Percentiles rank a stretch among this genome's conserved stretches.
phyloP scores from a whole-genome alignment of 2,888 invertebrate species.

The Desoria tigrina region DNA sequence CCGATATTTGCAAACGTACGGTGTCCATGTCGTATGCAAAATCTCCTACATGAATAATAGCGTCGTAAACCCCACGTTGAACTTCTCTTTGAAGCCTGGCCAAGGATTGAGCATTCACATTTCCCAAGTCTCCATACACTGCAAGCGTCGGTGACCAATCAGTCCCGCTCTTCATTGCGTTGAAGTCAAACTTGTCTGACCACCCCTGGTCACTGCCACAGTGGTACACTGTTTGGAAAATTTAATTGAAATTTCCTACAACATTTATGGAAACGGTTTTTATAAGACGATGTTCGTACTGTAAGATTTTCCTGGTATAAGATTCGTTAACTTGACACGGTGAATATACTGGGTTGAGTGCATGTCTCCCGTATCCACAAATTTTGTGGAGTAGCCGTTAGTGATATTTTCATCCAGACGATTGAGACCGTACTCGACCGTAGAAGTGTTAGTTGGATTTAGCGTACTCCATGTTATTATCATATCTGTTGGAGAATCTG shows the following conservation, averaged over 20 bases:
- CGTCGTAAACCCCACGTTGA: slow-evolving; percentile 76
- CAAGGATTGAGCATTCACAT: slow-evolving; percentile 84
- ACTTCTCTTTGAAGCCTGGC: slow-evolving; percentile 81
- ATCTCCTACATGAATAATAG: slow-evolving; percentile 88
- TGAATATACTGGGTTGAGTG: slow-evolving; percentile 48
- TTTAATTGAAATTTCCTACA: too few species aligned
- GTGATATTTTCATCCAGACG: slow-evolving; percentile 23
- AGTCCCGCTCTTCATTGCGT: slow-evolving; percentile 67
- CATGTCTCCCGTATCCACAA: slow-evolving; percentile 38
- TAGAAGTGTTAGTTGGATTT: slow-evolving; percentile 25
- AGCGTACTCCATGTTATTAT: slow-evolving; percentile 51
- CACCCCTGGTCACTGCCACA: slow-evolving; percentile 78
- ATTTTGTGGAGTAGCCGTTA: slow-evolving; percentile 29
- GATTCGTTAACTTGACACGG: slow-evolving; percentile 39
- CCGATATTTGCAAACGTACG: too few species aligned
- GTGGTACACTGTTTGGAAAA: slow-evolving; percentile 77
- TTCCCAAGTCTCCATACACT: slow-evolving; percentile 93
- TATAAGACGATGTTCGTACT: too few species aligned
- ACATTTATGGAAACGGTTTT: too few species aligned
- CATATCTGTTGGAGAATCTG: slow-evolving; percentile 45
- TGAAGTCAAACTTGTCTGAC: slow-evolving; percentile 78
- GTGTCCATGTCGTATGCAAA: slow-evolving; percentile 92
- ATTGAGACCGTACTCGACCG: slow-evolving; percentile 46
- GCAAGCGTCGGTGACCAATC: slow-evolving; percentile 80
- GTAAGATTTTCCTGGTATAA: slow-evolving; percentile 42